Evolutionary conservation across 2,888 invertebrate genomes (phyloP).

Genomic region (Hybos culiciformis): DNA sequence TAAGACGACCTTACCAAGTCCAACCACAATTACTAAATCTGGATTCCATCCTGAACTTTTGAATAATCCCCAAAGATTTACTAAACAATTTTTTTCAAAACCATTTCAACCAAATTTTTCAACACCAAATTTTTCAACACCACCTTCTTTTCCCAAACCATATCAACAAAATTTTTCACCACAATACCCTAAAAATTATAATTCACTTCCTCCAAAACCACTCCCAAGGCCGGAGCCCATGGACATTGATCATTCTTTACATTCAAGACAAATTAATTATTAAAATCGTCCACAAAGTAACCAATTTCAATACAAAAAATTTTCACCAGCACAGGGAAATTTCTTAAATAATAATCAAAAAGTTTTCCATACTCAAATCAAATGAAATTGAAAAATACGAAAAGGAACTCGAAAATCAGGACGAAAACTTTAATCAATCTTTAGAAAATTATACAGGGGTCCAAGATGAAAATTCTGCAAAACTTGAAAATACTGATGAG

Average conservation of each 20-base stretch:
- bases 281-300: conserved; percentile 3
- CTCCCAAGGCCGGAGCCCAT: conserved; percentile 1
- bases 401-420: not conserved
- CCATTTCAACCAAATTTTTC: no score
- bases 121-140: no score
- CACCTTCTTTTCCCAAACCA: not conserved
- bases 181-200: no score
- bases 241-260: conserved; percentile 1
- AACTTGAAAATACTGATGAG: not conserved
- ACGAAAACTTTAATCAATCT: not conserved
- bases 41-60: not conserved
- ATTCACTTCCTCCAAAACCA: not conserved
- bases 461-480: conserved; percentile 5
- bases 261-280: not conserved
- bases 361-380: no score
- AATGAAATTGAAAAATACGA: not conserved
- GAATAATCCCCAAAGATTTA: not conserved
- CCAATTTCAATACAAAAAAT: no score
- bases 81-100: no score
- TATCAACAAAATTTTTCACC: no score
- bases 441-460: not conserved
- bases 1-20: not conserved
- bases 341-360: no score
- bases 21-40: not conserved
- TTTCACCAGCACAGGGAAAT: no score